Conservation (phyloP, 1,140 invertebrate genomes). For the Adelges cooleyi region DNA sequence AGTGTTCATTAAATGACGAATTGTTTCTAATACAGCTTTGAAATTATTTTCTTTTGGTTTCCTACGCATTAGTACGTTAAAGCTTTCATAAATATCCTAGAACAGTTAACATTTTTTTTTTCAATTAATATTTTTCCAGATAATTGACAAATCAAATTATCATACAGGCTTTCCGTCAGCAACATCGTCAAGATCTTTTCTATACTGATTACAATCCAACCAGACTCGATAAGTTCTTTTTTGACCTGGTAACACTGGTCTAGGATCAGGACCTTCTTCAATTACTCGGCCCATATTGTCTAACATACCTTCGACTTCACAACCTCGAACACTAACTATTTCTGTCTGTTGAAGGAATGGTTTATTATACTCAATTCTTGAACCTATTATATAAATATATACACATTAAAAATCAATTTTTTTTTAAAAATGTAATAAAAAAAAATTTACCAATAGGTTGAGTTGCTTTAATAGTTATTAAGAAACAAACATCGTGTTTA, state of each 20-base stretch:
- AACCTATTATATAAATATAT: conserved; percentile 42
- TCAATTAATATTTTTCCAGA: no score
- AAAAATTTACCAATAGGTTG: conserved; percentile 56
- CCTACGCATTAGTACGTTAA: conserved; percentile 92
- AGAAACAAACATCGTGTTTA: conserved; percentile 96
- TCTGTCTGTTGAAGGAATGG: conserved; percentile 86
- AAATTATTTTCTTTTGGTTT: conserved; percentile 99
- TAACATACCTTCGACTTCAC: conserved; percentile 98
- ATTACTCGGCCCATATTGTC: conserved; percentile 91
- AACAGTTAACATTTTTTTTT: no score
- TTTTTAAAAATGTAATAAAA: background rate
- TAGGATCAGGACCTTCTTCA: conserved; percentile 89
- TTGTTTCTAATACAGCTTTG: conserved; percentile 96
- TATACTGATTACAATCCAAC: conserved; percentile 93
- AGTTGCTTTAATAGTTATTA: conserved; percentile 79
- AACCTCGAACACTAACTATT: conserved; percentile 83
- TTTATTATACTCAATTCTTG: conserved; percentile 65
- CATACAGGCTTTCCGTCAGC: conserved; percentile 56
- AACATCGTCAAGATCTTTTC: conserved; percentile 76
- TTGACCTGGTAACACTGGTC: conserved; percentile 74
- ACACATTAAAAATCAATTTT: background rate
- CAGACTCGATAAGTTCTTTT: conserved; percentile 84
- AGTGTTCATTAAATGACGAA: conserved; percentile 96
- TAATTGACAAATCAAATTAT: no score
- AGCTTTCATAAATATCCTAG: conserved; percentile 88